Evolutionary conservation across 2,888 invertebrate genomes (phyloP), one percentile per base, ranked within the genome.

Genomic region (Cheilosia vulpina): DNA sequence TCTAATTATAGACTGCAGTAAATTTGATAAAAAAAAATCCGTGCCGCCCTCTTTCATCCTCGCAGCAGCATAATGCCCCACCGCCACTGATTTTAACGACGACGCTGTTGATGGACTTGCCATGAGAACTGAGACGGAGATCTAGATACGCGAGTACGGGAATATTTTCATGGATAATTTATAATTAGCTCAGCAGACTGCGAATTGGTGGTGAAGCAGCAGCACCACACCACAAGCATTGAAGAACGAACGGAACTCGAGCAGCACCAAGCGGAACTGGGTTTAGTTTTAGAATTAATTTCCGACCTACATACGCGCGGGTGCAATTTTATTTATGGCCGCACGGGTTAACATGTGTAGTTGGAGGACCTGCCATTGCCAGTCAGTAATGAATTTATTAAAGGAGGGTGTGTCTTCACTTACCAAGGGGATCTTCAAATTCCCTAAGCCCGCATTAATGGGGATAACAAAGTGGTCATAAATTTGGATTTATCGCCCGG

Each of bases 161-260:
- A n/a, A 34, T 55, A 58, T 79, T 52, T 84, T 75, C 80, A 80
- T 80, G 75, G 80, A 66, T 84, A 76, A 84, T 84, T 84, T 84
- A 84, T 75, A 84, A 84, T 84, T 84, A 84, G 84, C 79, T 75
- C 83, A 65, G 47, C 34, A 38, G 43, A 77, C 76, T 77, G 76
- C 76, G 53, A 68, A 77, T 77, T 62, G 45, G 45, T 38, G 68
- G 52, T 45, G 58, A 38, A 62, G 43, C 58, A 31, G 53, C 17
- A 58, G 24, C 17, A 43, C 6, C 27, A 27, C 17, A 43, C 6
- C 27, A 27, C 27, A 31, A 31, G 4, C 62, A 41, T 19, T 57
- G 53, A 62, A 69, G 19, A 65, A 27, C 60, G 53, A 73, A 68
- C 78, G 76, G 68, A 77, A 62, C 77, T 55, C 55, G 41, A 55